These are phyloP conservation scores for Patella ulyssiponensis DNA, from an alignment of 2,888 invertebrate species.

Conservation along the genomic window DNA sequence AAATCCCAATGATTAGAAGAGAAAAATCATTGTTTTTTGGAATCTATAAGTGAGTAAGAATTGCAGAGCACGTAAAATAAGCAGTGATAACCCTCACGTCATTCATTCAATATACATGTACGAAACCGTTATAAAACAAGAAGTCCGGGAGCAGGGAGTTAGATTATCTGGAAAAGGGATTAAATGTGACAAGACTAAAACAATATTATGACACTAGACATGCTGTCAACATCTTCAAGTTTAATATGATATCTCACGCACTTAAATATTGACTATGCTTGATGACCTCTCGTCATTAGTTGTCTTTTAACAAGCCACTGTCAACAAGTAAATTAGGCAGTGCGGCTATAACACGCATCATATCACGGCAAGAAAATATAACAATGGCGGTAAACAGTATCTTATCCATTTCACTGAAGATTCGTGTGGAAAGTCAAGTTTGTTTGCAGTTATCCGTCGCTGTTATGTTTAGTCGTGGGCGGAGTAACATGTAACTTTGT, in stretches of 20 bases:
- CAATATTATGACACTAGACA: conserved; percentile 11
- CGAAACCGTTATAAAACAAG: too few relatives aligned
- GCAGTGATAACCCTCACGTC: neutral
- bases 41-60: neutral
- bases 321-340: conserved; percentile 7
- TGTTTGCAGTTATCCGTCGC: neutral
- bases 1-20: neutral
- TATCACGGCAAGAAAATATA: conserved; percentile 8
- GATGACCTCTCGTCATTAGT: conserved; percentile 1
- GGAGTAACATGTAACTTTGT: neutral
- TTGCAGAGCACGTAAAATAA: conserved; percentile 1
- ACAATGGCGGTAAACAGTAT: conserved; percentile 2
- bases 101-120: too few relatives aligned
- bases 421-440: neutral
- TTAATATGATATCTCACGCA: conserved; percentile 9
- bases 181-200: conserved; percentile 5
- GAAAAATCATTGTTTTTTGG: neutral
- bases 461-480: conserved; percentile 5
- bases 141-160: neutral
- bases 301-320: neutral
- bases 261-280: neutral
- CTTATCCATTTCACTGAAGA: neutral
- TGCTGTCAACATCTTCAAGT: conserved; percentile 3
- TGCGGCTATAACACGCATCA: conserved; percentile 6
- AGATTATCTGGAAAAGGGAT: neutral